These are phyloP conservation scores for Masnerella sp. DNA, from an alignment of 2,888 invertebrate species.

Conservation along the genomic window DNA sequence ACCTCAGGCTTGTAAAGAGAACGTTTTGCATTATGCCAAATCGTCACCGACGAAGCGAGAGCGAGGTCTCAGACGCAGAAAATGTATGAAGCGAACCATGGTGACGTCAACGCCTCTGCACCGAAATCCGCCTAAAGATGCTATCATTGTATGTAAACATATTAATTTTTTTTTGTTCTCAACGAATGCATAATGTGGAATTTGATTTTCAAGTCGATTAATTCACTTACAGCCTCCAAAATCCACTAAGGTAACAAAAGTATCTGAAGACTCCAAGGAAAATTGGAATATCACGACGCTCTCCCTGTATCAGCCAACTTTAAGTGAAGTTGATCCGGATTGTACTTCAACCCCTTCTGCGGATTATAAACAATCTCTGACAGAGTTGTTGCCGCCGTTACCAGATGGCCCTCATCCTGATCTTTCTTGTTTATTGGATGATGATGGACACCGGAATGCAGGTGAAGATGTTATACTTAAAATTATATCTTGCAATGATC, in stretches of 20 bases:
- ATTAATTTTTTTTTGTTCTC: no score
- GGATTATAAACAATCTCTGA: conserved; percentile 67
- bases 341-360: conserved; percentile 61
- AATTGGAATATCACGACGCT: conserved; percentile 72
- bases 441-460: conserved; percentile 78
- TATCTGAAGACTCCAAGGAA: conserved; percentile 74
- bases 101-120: conserved; percentile 74
- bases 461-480: conserved; percentile 63
- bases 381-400: conserved; percentile 71
- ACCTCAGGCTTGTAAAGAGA: conserved; percentile 75
- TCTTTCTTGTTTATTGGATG: conserved; percentile 79
- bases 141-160: conserved; percentile 67
- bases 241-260: conserved; percentile 65
- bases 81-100: conserved; percentile 76
- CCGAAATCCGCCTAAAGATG: conserved; percentile 70
- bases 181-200: no score
- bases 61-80: conserved; percentile 73
- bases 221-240: conserved; percentile 68
- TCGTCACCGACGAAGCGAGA: conserved; percentile 72
- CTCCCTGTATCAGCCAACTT: conserved; percentile 67
- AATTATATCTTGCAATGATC: no score
- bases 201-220: no score
- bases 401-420: conserved; percentile 74
- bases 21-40: conserved; percentile 75
- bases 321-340: conserved; percentile 62